A percentile compares a stretch with the other conserved stretches of the same genome.
phyloP scores from a whole-genome alignment of 2,888 invertebrate species.

The Nephrotoma flavescens region DNA sequence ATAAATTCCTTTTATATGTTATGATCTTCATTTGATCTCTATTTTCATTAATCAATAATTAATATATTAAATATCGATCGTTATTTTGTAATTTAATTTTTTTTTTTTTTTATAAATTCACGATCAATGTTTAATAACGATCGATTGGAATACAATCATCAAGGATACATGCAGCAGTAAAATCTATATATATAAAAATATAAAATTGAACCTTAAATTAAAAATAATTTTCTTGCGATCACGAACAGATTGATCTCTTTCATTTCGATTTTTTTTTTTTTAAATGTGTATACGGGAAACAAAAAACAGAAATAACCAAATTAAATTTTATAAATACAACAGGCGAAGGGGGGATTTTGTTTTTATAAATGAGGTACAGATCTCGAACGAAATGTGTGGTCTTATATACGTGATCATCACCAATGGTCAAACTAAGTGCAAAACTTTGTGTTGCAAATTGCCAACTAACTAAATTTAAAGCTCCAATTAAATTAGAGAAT shows the following conservation, averaged over 20 bases:
- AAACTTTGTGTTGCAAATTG: too few relatives aligned
- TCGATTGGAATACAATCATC: not conserved
- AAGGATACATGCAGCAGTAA: not conserved
- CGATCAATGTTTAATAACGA: not conserved
- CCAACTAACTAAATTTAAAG: too few relatives aligned
- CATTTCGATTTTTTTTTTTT: not conserved
- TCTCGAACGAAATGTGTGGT: too few relatives aligned
- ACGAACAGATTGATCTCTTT: not conserved
- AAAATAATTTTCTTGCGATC: not conserved
- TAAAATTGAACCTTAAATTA: not conserved
- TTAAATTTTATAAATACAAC: not conserved
- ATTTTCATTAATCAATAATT: not conserved
- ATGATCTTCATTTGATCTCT: not conserved
- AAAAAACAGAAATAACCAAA: not conserved
- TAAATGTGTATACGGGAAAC: not conserved
- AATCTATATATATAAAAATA: not conserved
- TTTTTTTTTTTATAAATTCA: not conserved
- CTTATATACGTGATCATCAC: too few relatives aligned
- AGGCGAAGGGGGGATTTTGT: too few relatives aligned
- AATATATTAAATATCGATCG: not conserved
- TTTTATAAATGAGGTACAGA: too few relatives aligned
- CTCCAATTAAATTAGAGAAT: too few relatives aligned
- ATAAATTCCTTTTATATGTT: not conserved
- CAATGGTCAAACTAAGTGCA: too few relatives aligned
- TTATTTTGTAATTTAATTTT: not conserved